Evolutionary conservation across 2,113 vertebrate species (phyloP).

Genomic region (Chaetops frenatus): DNA sequence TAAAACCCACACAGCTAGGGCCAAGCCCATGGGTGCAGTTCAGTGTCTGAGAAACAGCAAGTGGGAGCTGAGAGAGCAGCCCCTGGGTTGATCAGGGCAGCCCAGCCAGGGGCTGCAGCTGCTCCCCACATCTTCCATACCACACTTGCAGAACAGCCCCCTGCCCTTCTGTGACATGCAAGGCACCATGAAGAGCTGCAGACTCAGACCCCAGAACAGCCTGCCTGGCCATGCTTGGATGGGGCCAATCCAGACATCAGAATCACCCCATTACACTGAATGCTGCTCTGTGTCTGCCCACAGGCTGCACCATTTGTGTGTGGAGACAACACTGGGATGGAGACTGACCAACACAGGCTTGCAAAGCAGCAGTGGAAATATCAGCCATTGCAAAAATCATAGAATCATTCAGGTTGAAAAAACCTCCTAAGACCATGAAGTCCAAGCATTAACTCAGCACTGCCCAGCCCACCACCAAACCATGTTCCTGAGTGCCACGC

Average conservation of each 20-base stretch:
- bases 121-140: neutral
- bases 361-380: neutral
- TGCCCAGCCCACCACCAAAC: neutral
- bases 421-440: neutral
- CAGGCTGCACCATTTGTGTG: fast-evolving
- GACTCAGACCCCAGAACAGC: neutral
- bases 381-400: neutral
- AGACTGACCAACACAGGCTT: neutral
- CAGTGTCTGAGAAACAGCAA: neutral
- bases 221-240: fast-evolving
- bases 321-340: neutral
- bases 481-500: neutral
- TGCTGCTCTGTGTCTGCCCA: neutral
- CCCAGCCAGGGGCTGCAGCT: neutral
- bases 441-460: fast-evolving
- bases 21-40: neutral
- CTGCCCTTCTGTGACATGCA: neutral
- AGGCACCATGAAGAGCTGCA: fast-evolving
- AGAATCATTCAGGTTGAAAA: neutral
- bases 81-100: neutral
- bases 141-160: neutral
- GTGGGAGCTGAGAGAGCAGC: neutral
- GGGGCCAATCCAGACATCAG: neutral
- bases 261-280: fast-evolving
- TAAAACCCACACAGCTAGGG: neutral